These are phyloP conservation scores for Stichopus chloronotus DNA, from an alignment of 35 echinoderm and acorn worm genomes.

Conservation along the genomic window DNA sequence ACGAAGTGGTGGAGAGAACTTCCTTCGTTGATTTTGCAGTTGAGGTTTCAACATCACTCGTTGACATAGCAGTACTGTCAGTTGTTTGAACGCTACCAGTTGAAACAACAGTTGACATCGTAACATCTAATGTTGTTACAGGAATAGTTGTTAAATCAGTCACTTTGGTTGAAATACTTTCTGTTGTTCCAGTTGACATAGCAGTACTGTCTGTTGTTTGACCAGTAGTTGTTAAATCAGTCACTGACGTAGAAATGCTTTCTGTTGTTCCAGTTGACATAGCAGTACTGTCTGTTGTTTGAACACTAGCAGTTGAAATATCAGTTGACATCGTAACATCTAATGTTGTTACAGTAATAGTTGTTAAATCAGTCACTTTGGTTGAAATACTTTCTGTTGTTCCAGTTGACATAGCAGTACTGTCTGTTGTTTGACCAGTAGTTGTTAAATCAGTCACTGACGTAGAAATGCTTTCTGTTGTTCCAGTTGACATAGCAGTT, in stretches of 20 bases:
- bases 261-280: not conserved
- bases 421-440: not conserved
- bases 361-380: not conserved
- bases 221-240: not conserved
- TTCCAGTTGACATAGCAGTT: not conserved
- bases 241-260: not conserved
- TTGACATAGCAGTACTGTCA: not conserved
- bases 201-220: not conserved
- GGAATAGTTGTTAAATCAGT: not conserved
- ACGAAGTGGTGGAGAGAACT: not conserved
- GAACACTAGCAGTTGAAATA: not conserved
- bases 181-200: not conserved
- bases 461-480: not conserved
- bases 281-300: not conserved
- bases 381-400: not conserved
- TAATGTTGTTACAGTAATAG: not conserved
- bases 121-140: not conserved
- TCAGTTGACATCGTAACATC: not conserved
- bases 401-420: not conserved
- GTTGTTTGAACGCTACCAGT: not conserved
- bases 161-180: not conserved
- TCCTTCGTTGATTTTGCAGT: not conserved
- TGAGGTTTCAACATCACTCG: not conserved
- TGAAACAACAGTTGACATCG: not conserved
- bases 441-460: not conserved